Conservation (phyloP, 2,888 invertebrate genomes). For the Eupsilia transversa region DNA sequence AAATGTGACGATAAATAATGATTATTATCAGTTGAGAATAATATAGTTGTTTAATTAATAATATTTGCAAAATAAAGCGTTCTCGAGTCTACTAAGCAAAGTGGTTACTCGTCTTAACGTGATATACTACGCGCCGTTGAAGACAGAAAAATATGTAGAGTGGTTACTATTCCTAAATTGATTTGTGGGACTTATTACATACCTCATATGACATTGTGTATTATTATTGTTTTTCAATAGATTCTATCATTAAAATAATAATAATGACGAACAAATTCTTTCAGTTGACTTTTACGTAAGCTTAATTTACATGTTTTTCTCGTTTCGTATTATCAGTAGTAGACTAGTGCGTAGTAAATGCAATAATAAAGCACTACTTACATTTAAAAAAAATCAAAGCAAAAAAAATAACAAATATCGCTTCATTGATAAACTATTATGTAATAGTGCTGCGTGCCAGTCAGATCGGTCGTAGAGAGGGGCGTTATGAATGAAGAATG, state of each 20-base stretch:
- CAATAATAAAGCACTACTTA: not conserved
- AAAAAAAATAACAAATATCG: not conserved
- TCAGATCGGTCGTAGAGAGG: not conserved
- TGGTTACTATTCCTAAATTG: not conserved
- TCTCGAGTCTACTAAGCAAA: slow-evolving; percentile 35
- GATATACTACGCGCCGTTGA: slow-evolving; percentile 31
- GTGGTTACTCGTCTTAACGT: slow-evolving; percentile 40
- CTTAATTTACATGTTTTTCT: not conserved
- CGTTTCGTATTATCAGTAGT: not conserved
- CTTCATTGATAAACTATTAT: slow-evolving; percentile 16
- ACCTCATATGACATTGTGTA: not conserved
- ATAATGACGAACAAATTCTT: not conserved
- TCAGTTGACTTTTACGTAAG: not conserved
- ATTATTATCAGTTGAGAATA: not conserved
- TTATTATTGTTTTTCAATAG: not conserved
- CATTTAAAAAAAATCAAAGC: not conserved
- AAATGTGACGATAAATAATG: slow-evolving; percentile 36
- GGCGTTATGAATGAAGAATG: slow-evolving; percentile 41
- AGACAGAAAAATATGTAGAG: slow-evolving; percentile 31
- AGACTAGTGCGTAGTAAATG: not conserved
- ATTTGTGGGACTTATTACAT: not conserved
- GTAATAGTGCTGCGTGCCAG: slow-evolving; percentile 6
- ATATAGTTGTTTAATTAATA: slow-evolving; percentile 19
- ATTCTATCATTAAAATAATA: not conserved
- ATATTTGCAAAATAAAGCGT: slow-evolving; percentile 36